Conservation (phyloP, 2,888 invertebrate genomes). For the Asteroscopus sphinx region DNA sequence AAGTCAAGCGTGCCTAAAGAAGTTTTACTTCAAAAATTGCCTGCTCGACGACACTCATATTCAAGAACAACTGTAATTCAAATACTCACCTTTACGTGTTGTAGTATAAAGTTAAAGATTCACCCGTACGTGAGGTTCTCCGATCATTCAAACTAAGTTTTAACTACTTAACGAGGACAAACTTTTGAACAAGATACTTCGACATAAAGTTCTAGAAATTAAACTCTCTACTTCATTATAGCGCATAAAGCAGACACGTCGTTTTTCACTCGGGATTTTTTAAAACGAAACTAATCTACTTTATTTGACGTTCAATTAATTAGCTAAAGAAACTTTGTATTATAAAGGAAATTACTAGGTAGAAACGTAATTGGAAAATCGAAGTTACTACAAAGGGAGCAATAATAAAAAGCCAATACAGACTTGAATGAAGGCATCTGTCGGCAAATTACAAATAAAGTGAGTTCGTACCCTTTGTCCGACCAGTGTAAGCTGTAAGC, state of each 20-base stretch:
- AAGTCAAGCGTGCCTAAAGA: no score
- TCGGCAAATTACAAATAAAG: slow-evolving; percentile 56
- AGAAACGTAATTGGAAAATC: slow-evolving; percentile 28
- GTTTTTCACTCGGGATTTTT: slow-evolving; percentile 32
- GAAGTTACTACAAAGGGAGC: slow-evolving; percentile 31
- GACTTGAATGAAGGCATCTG: slow-evolving; percentile 46
- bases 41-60: no score
- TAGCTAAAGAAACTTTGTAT: slow-evolving; percentile 9
- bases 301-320: slow-evolving; percentile 39
- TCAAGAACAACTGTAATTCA: slow-evolving; percentile 3
- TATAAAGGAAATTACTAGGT: slow-evolving; percentile 11
- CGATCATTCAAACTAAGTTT: slow-evolving; percentile 41
- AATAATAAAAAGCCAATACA: slow-evolving; percentile 51
- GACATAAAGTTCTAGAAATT: slow-evolving; percentile 53
- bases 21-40: no score
- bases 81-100: slow-evolving; percentile 4
- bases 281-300: slow-evolving; percentile 16
- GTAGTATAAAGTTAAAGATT: slow-evolving; percentile 15
- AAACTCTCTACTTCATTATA: slow-evolving; percentile 52
- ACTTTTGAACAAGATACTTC: slow-evolving; percentile 47
- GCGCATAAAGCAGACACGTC: slow-evolving; percentile 35
- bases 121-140: slow-evolving; percentile 38
- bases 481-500: slow-evolving; percentile 28
- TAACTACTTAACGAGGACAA: slow-evolving; percentile 48
- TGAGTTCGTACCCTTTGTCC: slow-evolving; percentile 48